Base-by-base conservation (phyloP, 2,797 vertebrate genomes). In the Gastrophryne carolinensis region DNA sequence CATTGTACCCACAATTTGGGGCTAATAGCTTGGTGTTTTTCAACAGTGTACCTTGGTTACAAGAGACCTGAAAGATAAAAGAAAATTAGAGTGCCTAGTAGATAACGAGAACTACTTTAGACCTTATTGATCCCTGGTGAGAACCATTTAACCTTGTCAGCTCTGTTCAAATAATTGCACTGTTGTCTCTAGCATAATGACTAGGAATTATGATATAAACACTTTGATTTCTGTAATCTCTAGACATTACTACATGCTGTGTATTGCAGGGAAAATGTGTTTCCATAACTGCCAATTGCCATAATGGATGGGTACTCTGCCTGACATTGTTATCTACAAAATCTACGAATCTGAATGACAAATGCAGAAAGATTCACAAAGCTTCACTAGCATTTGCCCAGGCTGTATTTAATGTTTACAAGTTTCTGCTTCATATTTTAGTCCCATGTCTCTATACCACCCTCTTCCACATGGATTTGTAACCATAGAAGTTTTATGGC, bases 21-120 rank as follows among this genome's bases (percentile, higher is more conserved):
- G 24, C 65, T 68, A 56, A 68, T 54, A 54, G 50, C 23, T 5
- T 30, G 23, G 41, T 68, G 65, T 68, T 68, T 68, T 53, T 39
- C 50, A 37, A 68, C 49, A 41, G 34, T 24, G 12, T 56, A 32
- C 56, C 50, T 68, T 56, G 56, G 35, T 27, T 68, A 41, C 23
- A 39, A 50, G 26, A 56, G 65, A 68, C 27, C 26, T 68, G 23
- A 15, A 56, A 24, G 50, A 68, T 68, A 23, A 68, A 68, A 68
- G 65, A 24, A 34, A 68, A 56, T 41, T 5, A 15, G 32, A 54
- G 65, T 37, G 34, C 26, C 21, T 34, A 35, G 63, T 19, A 39
- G 21, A 29, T 23, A 29, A 68, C 12, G 34, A 52, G 21, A 67
- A 50, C 49, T 53, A 12, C 64, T 35, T 53, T 34, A 49, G 37